Evolutionary conservation across 2,888 invertebrate genomes (phyloP).

Genomic region (Siphonodentalium dalli): DNA sequence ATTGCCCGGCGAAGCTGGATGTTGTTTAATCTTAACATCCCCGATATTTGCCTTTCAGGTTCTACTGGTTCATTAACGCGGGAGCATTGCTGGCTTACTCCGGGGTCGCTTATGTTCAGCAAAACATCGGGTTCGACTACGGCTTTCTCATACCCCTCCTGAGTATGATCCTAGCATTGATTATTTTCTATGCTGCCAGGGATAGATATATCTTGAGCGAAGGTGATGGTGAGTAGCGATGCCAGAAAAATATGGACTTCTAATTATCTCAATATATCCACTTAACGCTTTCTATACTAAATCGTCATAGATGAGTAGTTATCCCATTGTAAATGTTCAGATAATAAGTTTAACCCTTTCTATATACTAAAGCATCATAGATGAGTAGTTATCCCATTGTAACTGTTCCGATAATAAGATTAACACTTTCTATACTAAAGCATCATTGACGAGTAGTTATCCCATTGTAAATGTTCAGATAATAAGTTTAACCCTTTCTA

Average conservation of each 20-base stretch:
- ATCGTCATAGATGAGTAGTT: no score
- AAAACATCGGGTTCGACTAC: constrained; percentile 52
- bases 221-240: no score
- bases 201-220: constrained; percentile 33
- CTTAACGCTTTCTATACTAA: no score
- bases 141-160: constrained; percentile 54
- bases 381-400: no score
- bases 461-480: no score
- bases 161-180: constrained; percentile 47
- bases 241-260: not conserved
- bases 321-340: no score
- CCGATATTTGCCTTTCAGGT: constrained; percentile 49
- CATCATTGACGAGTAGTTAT: no score
- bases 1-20: not conserved
- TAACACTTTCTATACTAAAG: no score
- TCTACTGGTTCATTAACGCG: constrained; percentile 61
- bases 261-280: not conserved
- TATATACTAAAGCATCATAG: no score
- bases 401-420: no score
- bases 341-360: no score
- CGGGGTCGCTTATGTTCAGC: constrained; percentile 56
- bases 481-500: no score
- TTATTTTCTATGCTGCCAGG: constrained; percentile 43
- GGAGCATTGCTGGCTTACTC: constrained; percentile 54
- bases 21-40: not conserved